These are phyloP conservation scores for Machimus rusticus DNA, from an alignment of 2,888 invertebrate species.

Conservation along the genomic window DNA sequence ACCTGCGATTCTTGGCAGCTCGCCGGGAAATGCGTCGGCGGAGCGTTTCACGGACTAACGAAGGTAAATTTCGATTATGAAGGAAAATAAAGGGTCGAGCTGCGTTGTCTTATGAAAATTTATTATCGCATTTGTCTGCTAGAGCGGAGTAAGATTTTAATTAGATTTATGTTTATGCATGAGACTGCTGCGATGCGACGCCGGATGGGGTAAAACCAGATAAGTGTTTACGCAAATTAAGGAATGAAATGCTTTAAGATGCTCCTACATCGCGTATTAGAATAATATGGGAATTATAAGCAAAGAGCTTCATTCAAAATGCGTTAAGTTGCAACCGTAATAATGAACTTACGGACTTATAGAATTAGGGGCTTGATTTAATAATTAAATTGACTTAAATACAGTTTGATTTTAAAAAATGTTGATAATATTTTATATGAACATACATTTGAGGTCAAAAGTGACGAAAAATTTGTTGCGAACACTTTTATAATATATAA, in stretches of 20 bases:
- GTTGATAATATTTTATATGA: no score
- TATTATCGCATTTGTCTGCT: slow-evolving; percentile 13
- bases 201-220: not conserved
- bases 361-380: not conserved
- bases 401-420: no score
- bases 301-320: not conserved
- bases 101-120: not conserved
- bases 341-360: not conserved
- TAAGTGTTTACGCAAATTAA: not conserved
- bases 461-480: no score
- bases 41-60: not conserved
- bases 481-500: no score
- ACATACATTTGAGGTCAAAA: no score
- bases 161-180: slow-evolving; percentile 4
- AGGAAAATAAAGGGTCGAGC: not conserved
- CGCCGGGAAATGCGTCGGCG: not conserved
- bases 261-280: not conserved
- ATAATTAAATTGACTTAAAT: not conserved
- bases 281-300: not conserved
- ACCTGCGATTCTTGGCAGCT: not conserved
- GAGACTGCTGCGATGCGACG: not conserved
- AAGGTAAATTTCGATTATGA: not conserved
- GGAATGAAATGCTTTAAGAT: not conserved
- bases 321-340: not conserved
- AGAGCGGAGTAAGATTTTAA: not conserved